Evolutionary conservation across 2,113 vertebrate genomes (phyloP).

Genomic region (Oxygymnocypris stewartii): DNA sequence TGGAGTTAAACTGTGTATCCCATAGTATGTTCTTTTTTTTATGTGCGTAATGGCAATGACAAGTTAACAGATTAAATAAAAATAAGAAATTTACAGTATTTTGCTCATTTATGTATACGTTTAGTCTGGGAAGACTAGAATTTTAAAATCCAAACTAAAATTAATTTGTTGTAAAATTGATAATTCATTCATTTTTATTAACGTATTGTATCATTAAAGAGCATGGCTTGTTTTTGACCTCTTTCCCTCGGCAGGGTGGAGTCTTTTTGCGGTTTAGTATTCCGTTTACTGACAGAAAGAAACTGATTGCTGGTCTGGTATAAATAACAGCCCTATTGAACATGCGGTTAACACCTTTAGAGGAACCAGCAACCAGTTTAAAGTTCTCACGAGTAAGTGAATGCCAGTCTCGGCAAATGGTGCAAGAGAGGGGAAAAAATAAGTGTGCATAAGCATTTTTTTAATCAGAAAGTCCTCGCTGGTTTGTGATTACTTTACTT

Average conservation of each 20-base stretch:
- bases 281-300: slow-evolving; percentile 68
- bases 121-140: neutral
- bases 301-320: slow-evolving; percentile 68
- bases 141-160: neutral
- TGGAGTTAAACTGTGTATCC: neutral
- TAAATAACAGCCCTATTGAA: slow-evolving; percentile 57
- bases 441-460: slow-evolving; percentile 42
- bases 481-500: neutral
- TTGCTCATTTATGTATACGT: neutral
- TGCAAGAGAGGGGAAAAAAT: neutral
- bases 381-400: slow-evolving; percentile 72
- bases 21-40: neutral
- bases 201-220: slow-evolving; percentile 31
- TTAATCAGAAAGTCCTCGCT: neutral
- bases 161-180: neutral
- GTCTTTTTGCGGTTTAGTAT: slow-evolving; percentile 57
- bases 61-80: neutral
- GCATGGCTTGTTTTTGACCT: slow-evolving; percentile 58
- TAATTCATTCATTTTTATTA: neutral
- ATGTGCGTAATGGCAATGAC: neutral
- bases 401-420: slow-evolving; percentile 35
- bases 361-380: slow-evolving; percentile 65
- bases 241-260: slow-evolving; percentile 58
- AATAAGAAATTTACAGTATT: neutral
- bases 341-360: slow-evolving; percentile 82